Percentiles rank a stretch among this genome's conserved stretches.
phyloP scores from a whole-genome alignment of 30 jellyfish, hydroid and myxozoan species.

The Hydractinia echinata region DNA sequence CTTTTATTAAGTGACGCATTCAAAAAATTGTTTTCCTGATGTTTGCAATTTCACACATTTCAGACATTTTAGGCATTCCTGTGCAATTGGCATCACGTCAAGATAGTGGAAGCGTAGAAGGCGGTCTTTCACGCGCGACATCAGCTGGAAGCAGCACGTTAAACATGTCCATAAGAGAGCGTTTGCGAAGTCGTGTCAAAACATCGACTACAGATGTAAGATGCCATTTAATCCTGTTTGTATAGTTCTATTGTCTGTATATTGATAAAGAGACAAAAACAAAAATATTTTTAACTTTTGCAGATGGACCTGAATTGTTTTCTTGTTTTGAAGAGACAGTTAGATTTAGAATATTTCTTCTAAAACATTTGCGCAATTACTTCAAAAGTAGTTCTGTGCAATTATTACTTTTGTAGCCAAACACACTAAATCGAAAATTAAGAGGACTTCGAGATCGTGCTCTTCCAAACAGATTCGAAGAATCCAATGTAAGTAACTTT shows the following conservation, averaged over 20 bases:
- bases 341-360: too few relatives aligned
- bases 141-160: conserved; percentile 49
- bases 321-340: too few relatives aligned
- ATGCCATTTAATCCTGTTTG: too few relatives aligned
- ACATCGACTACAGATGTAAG: conserved; percentile 15
- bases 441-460: conserved; percentile 78
- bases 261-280: too few relatives aligned
- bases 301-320: too few relatives aligned
- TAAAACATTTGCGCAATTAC: too few relatives aligned
- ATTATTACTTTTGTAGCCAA: too few relatives aligned
- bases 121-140: conserved; percentile 35
- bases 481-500: conserved; percentile 28
- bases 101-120: not conserved
- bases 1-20: not conserved
- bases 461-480: conserved; percentile 75
- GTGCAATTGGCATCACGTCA: not conserved
- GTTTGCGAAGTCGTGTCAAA: conserved; percentile 74
- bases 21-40: not conserved
- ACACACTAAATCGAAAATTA: conserved; percentile 54
- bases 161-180: conserved; percentile 76
- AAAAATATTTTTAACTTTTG: too few relatives aligned
- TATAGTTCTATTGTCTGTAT: too few relatives aligned
- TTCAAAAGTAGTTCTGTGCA: too few relatives aligned
- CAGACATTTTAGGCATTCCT: not conserved
- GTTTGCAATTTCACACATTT: not conserved